Percentiles rank a stretch among this genome's conserved stretches.
Conservation (phyloP, 1,140 invertebrate genomes). For the Kradibia gibbosae region DNA sequence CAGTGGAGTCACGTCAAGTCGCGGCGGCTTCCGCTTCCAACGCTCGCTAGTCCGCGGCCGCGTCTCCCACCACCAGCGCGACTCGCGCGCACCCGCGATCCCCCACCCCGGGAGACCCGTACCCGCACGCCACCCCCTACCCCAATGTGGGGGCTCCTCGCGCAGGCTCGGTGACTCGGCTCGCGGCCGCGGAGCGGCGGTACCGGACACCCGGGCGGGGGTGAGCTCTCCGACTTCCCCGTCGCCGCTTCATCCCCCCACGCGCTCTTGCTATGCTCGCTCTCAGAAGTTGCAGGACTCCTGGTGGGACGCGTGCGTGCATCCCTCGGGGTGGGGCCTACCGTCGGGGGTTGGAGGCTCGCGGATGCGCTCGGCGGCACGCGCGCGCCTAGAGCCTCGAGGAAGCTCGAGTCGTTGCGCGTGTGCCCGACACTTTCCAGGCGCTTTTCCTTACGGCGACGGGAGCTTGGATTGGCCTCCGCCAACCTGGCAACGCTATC, state of each 20-base stretch:
- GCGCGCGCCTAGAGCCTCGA: background rate
- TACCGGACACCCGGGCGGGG: background rate
- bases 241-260: background rate
- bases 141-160: background rate
- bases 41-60: conserved; percentile 10
- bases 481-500: background rate
- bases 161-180: background rate
- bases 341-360: no score
- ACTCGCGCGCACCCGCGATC: conserved; percentile 30
- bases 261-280: background rate
- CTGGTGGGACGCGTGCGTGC: background rate
- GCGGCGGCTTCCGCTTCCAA: conserved; percentile 37
- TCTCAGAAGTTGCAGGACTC: background rate
- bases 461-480: background rate
- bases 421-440: background rate
- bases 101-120: background rate
- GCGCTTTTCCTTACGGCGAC: background rate
- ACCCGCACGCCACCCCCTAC: conserved; percentile 13
- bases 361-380: background rate
- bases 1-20: background rate
- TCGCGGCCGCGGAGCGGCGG: conserved; percentile 17
- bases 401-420: background rate
- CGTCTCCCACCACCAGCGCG: conserved; percentile 27
- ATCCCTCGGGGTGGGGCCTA: background rate
- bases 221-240: background rate